Percentiles rank a stretch among this genome's conserved stretches.
Evolutionary conservation across 1,140 invertebrate species (phyloP).

Genomic region (Ceratosolen fusciceps): DNA sequence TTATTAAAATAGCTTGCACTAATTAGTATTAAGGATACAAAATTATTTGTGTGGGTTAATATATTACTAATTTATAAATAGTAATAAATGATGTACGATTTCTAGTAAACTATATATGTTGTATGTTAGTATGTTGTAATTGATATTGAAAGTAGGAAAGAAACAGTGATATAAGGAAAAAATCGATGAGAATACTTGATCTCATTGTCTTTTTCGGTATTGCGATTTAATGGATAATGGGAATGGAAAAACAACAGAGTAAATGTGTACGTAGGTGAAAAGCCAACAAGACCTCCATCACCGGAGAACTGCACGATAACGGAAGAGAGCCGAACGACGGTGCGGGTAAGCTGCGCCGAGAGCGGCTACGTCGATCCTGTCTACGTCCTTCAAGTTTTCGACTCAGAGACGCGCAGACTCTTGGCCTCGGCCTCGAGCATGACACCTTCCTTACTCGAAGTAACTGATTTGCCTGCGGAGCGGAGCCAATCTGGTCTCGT

Average conservation of each 20-base stretch:
- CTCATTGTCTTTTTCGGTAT: too few relatives aligned
- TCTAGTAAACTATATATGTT: too few relatives aligned
- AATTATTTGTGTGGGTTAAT: too few relatives aligned
- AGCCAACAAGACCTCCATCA: constrained; percentile 63
- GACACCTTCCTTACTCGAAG: constrained; percentile 69
- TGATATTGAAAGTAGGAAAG: too few relatives aligned
- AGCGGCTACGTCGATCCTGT: constrained; percentile 63
- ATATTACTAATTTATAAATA: too few relatives aligned
- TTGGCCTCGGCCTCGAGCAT: constrained; percentile 72
- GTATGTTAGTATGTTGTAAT: too few relatives aligned
- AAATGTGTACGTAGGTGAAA: constrained; percentile 59
- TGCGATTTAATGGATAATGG: background rate
- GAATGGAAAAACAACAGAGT: background rate
- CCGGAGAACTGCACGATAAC: constrained; percentile 71
- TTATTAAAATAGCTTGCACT: too few relatives aligned
- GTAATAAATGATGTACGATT: too few relatives aligned
- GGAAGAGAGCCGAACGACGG: constrained; percentile 68
- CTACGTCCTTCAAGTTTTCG: constrained; percentile 74
- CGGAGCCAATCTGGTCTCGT: constrained; percentile 69
- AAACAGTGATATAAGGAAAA: too few relatives aligned
- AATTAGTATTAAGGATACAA: too few relatives aligned
- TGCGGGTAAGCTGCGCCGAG: constrained; percentile 71
- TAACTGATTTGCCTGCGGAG: constrained; percentile 69
- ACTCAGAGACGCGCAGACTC: constrained; percentile 70
- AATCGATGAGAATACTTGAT: too few relatives aligned